phyloP scores from a whole-genome alignment of 2,888 invertebrate genomes.

The Oasisia sp. region DNA sequence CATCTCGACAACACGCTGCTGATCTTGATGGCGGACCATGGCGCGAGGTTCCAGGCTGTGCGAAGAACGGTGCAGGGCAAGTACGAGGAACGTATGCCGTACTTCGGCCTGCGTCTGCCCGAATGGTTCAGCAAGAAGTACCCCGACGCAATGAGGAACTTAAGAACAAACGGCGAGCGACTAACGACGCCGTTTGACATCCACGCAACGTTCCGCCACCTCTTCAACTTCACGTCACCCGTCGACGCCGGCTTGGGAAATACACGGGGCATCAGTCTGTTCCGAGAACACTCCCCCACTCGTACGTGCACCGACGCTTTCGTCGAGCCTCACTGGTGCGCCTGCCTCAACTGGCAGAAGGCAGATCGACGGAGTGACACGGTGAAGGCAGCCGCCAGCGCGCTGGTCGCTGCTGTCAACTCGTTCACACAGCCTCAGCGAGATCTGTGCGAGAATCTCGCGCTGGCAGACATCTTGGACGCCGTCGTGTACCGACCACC shows the following conservation, averaged over 20 bases:
- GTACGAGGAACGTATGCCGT: conserved; percentile 89
- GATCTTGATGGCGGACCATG: conserved; percentile 93
- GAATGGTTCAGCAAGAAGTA: conserved; percentile 74
- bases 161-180: conserved; percentile 74
- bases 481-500: conserved; percentile 38
- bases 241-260: neutral
- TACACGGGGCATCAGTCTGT: conserved; percentile 55
- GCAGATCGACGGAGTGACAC: conserved; percentile 68
- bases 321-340: conserved; percentile 95
- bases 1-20: conserved; percentile 83
- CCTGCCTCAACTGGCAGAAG: conserved; percentile 86
- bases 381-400: conserved; percentile 30
- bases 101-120: conserved; percentile 84
- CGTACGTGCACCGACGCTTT: conserved; percentile 88
- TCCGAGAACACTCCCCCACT: conserved; percentile 70
- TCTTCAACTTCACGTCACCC: conserved; percentile 69
- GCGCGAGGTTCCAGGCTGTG: conserved; percentile 68
- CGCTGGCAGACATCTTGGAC: conserved; percentile 29
- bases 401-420: conserved; percentile 36
- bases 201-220: conserved; percentile 80
- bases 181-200: conserved; percentile 91
- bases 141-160: conserved; percentile 72
- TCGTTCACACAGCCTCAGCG: conserved; percentile 28
- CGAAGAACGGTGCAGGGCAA: conserved; percentile 72
- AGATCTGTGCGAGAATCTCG: conserved; percentile 33